These are phyloP conservation scores for Celastrina argiolus DNA, from an alignment of 2,888 invertebrate species.

Conservation along the genomic window DNA sequence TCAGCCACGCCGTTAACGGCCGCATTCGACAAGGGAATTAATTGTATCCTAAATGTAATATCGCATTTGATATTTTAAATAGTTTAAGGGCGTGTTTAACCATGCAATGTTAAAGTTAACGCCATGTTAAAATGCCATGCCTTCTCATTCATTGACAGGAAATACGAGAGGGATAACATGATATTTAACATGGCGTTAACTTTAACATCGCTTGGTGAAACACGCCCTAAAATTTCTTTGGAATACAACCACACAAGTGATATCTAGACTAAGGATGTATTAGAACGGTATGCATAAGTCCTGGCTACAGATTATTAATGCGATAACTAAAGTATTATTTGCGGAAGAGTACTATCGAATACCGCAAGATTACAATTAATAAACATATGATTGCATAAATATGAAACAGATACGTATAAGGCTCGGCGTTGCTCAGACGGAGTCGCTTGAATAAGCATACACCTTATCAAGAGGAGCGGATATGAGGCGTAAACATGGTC, in stretches of 20 bases:
- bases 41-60: not conserved
- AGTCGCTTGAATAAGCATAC: constrained; percentile 20
- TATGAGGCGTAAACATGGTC: constrained; percentile 24
- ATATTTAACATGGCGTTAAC: too few species aligned
- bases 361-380: constrained; percentile 12
- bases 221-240: not conserved
- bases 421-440: not conserved
- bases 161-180: too few species aligned
- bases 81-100: too few species aligned
- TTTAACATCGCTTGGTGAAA: too few species aligned
- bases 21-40: not conserved
- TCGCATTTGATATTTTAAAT: not conserved
- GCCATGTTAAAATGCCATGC: too few species aligned
- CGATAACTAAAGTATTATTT: not conserved
- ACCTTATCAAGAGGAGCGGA: constrained; percentile 16
- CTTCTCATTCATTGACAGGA: too few species aligned
- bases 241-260: not conserved
- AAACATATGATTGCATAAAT: constrained; percentile 18
- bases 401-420: not conserved
- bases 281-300: not conserved
- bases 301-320: not conserved
- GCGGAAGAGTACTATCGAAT: not conserved
- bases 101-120: too few species aligned
- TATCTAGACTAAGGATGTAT: not conserved
- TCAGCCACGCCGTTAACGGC: constrained; percentile 36